phyloP scores from a whole-genome alignment of 2,113 vertebrate genomes.

The Notarius lentiginosus region DNA sequence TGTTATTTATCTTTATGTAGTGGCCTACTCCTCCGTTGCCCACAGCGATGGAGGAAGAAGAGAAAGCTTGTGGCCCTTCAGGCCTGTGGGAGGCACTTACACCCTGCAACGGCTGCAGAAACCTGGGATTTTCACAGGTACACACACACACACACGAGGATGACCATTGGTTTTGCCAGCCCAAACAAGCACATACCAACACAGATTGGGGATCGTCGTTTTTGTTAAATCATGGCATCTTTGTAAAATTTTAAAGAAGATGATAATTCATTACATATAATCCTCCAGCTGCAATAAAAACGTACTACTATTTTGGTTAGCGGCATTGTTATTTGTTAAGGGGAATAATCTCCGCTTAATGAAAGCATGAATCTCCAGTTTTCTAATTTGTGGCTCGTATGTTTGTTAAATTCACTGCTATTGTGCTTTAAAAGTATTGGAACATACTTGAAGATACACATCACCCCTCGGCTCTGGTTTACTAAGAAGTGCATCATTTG shows the following conservation, averaged over 20 bases:
- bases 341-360: background rate
- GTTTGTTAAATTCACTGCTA: background rate
- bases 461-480: too few relatives aligned
- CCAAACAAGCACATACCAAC: conserved; percentile 2
- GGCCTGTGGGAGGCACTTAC: conserved; percentile 93
- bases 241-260: background rate
- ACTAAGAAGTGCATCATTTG: too few relatives aligned
- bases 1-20: conserved; percentile 62
- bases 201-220: background rate
- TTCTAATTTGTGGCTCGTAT: background rate
- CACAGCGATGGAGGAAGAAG: conserved; percentile 80
- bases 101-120: conserved; percentile 92
- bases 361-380: background rate
- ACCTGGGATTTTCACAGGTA: conserved; percentile 91
- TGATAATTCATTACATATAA: background rate
- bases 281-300: background rate
- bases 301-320: background rate
- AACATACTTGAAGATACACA: background rate
- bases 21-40: conserved; percentile 76
- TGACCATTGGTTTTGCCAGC: background rate
- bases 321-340: background rate
- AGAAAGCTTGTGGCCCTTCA: conserved; percentile 85
- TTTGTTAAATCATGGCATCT: background rate
- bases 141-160: conserved; percentile 6
- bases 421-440: background rate